These are phyloP conservation scores for Zeus faber DNA, from an alignment of 2,113 vertebrate genomes.

Conservation along the genomic window DNA sequence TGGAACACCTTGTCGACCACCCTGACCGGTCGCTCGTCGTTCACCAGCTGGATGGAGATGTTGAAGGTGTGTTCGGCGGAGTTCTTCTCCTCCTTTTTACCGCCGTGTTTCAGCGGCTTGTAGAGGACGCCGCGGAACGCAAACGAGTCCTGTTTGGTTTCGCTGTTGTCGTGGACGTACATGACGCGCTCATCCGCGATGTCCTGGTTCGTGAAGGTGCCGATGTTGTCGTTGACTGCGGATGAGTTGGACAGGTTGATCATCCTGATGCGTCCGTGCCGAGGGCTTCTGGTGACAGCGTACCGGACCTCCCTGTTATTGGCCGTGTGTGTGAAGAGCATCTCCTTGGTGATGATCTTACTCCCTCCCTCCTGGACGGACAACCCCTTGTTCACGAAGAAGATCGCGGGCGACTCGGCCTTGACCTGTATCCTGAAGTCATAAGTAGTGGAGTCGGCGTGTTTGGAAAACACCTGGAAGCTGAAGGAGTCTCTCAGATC, in stretches of 20 bases:
- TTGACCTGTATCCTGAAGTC: constrained; percentile 81
- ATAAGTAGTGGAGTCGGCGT: constrained; percentile 70
- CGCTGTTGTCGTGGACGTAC: constrained; percentile 86
- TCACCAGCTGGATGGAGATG: constrained; percentile 81
- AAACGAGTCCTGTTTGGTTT: constrained; percentile 80
- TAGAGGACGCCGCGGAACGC: constrained; percentile 63
- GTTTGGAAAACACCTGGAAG: constrained; percentile 78
- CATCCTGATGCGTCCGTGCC: constrained; percentile 76
- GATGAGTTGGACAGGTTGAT: constrained; percentile 70
- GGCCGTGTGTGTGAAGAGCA: constrained; percentile 75
- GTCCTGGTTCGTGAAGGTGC: constrained; percentile 78
- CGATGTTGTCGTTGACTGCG: constrained; percentile 61
- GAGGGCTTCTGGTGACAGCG: constrained; percentile 71
- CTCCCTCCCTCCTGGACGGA: constrained; percentile 81
- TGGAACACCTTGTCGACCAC: constrained; percentile 83
- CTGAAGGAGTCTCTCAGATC: constrained; percentile 75
- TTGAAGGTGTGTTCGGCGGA: constrained; percentile 71
- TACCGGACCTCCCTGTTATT: constrained; percentile 74
- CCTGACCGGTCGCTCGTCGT: constrained; percentile 84
- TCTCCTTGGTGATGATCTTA: constrained; percentile 76
- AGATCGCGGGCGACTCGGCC: constrained; percentile 60
- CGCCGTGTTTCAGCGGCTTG: constrained; percentile 35
- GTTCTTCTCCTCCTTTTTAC: constrained; percentile 39
- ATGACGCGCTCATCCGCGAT: constrained; percentile 73
- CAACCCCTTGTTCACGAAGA: constrained; percentile 80